Base-by-base conservation (phyloP, 2,888 invertebrate species). In the Steinernema scapterisci region DNA sequence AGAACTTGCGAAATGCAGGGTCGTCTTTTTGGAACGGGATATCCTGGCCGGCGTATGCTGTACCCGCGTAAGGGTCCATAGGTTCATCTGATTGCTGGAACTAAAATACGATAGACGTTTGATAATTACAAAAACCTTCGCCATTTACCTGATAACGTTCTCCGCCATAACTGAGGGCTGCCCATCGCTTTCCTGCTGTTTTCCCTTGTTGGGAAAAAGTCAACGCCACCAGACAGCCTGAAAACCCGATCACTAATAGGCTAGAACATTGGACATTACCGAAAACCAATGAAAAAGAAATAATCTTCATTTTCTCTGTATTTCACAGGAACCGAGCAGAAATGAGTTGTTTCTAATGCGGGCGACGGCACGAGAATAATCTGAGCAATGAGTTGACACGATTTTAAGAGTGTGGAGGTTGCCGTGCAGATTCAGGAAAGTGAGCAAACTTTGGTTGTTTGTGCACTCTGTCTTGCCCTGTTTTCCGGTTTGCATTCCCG, bases 21-120 rank as follows among this genome's bases (percentile, higher is more conserved):
- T 63, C 63, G 31, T 63, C 63, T 31, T n/a, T 63, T 13, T 25
- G 63, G 31, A 63, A 63, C 3, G 38, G 63, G 31, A 63, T 63
- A 31, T 38, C 63, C 38, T 63, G 63, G 5, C 63, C 63, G 1
- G 63, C 63, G 19, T 63, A 63, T 2, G 63, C 63, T 1, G 63
- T 63, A 5, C 63, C 63, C 1, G 31, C 63, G 31, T 63, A 63
- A 16, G 63, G 63, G 27, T 63, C 63, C 63, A 31, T 63, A 3
- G 63, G 63, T 31, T 63, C 63, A 31, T 63, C 63, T 5, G 63
- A 27, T 19, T 63, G 63, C 16, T 63, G 23, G 63, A 63, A 63
- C 63, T 63, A 38, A 38, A 38, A 38, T 38, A 38, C 9, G 9
- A 38, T 9, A 38, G 23, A 63, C 63, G n/a, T 63, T 27, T 5